phyloP scores from a whole-genome alignment of 2,113 vertebrate species.

The Myotis yumanensis region DNA sequence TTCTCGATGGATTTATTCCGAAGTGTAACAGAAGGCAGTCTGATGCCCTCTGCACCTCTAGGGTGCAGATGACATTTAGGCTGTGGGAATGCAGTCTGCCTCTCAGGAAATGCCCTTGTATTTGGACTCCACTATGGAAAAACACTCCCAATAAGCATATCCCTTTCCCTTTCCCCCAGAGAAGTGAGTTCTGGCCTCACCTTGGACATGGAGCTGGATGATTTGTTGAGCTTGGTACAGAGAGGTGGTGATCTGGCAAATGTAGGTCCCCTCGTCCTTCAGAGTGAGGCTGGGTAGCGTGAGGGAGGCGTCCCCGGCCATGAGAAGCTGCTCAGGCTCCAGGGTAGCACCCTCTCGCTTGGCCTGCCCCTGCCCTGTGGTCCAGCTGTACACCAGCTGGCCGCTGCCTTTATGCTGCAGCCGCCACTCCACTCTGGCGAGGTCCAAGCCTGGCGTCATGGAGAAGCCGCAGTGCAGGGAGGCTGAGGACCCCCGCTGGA shows the following conservation, averaged over 20 bases:
- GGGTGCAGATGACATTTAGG: neutral
- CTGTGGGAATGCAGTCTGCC: neutral
- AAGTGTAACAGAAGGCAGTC: neutral
- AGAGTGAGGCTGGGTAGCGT: constrained; percentile 80
- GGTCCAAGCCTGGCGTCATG: constrained; percentile 74
- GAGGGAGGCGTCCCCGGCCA: constrained; percentile 83
- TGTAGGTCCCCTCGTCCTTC: constrained; percentile 86
- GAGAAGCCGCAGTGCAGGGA: constrained; percentile 87
- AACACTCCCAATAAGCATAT: neutral
- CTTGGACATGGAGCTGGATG: constrained; percentile 82
- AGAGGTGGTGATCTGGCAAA: constrained; percentile 84
- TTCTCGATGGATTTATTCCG: neutral
- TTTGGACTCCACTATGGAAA: neutral
- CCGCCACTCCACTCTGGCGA: constrained; percentile 86
- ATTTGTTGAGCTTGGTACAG: constrained; percentile 86
- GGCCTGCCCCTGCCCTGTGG: neutral
- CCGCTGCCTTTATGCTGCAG: constrained; percentile 88
- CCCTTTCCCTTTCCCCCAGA: neutral
- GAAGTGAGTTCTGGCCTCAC: constrained; percentile 77
- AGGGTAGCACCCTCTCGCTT: constrained; percentile 76
- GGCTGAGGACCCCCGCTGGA: constrained; percentile 77
- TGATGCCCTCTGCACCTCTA: neutral
- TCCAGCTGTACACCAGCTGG: constrained; percentile 79
- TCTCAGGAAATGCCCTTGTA: neutral
- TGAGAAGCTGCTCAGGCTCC: constrained; percentile 66